Evolutionary conservation across 2,113 vertebrate species (phyloP).

Genomic region (Scolopax mira): DNA sequence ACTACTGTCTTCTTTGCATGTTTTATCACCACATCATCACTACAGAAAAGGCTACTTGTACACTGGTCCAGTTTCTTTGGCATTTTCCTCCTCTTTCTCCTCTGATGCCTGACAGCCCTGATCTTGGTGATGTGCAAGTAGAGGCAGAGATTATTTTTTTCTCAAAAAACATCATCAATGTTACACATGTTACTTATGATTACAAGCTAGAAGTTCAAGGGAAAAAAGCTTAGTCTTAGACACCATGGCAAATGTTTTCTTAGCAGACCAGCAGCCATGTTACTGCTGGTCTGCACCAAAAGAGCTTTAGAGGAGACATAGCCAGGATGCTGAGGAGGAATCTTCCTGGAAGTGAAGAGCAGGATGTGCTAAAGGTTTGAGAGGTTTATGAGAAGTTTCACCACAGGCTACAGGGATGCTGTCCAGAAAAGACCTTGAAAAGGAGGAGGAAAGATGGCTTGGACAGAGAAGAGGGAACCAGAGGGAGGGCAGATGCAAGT

Average conservation of each 20-base stretch:
- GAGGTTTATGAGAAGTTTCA: neutral
- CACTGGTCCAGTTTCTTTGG: neutral
- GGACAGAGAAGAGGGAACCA: neutral
- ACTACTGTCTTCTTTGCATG: neutral
- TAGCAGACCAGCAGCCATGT: neutral
- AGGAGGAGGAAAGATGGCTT: neutral
- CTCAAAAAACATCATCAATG: neutral
- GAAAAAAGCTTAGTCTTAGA: neutral
- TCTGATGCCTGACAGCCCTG: neutral
- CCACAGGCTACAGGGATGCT: neutral
- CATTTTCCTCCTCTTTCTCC: neutral
- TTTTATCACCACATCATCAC: neutral
- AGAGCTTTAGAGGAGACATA: neutral
- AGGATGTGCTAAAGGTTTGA: neutral
- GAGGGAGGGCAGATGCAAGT: neutral
- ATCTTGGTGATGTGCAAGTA: neutral
- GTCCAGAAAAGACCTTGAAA: neutral
- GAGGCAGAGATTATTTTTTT: neutral
- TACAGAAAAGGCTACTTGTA: neutral
- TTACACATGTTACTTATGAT: no score
- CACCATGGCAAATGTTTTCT: neutral
- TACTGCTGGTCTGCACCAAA: neutral
- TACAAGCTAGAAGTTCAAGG: neutral
- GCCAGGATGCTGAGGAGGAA: neutral
- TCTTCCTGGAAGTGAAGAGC: neutral